phyloP scores from a whole-genome alignment of 2,888 invertebrate genomes.

The Elgonia sp. region DNA sequence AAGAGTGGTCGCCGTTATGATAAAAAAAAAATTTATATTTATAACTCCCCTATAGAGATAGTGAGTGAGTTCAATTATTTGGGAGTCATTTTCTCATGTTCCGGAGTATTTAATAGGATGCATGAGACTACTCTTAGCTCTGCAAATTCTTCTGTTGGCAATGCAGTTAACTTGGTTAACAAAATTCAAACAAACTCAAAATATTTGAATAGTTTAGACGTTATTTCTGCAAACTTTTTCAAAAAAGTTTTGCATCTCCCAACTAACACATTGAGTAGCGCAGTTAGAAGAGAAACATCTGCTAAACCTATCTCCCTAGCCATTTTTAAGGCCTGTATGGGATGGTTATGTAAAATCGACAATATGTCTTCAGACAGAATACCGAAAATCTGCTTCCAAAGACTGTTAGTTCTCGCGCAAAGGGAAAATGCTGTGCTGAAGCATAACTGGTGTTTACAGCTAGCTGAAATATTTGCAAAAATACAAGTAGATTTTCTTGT shows the following conservation, averaged over 20 bases:
- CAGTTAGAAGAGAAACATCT: background rate
- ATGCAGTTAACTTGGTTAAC: no score
- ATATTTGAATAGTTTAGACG: background rate
- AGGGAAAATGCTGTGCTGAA: background rate
- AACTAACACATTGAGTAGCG: background rate
- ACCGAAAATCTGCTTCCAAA: background rate
- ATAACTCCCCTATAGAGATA: background rate
- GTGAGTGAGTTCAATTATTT: background rate
- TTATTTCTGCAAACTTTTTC: background rate
- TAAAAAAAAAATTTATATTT: background rate
- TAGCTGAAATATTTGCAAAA: background rate
- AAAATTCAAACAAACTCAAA: background rate
- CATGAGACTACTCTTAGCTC: background rate
- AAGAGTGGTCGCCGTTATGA: background rate
- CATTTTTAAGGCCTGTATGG: background rate
- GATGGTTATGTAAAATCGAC: background rate
- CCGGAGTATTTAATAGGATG: background rate
- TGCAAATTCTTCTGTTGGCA: no score
- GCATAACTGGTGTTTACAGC: background rate
- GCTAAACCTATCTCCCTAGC: background rate
- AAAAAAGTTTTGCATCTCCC: background rate
- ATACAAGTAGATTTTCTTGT: background rate
- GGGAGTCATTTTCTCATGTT: background rate
- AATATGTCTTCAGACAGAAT: background rate
- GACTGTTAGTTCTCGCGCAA: background rate